Evolutionary conservation across 2,113 vertebrate genomes (phyloP).

Genomic region (Planiliza haematocheilus): DNA sequence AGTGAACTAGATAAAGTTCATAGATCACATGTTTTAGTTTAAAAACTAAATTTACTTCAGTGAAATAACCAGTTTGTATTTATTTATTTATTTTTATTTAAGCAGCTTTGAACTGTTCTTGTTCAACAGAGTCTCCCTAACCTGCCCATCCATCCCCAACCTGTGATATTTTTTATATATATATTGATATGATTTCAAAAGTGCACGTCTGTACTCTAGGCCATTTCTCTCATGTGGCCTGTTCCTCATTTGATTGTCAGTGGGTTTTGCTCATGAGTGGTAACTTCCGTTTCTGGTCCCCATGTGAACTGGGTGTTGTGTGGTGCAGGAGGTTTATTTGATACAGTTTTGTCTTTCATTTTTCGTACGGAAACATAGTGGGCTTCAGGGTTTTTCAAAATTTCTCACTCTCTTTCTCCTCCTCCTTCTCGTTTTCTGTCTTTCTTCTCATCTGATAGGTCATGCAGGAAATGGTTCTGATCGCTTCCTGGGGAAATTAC

Average conservation of each 20-base stretch:
- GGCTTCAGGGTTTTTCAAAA: not conserved
- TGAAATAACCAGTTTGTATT: not conserved
- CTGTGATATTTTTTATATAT: too few species aligned
- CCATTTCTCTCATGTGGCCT: not conserved
- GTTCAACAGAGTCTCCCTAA: too few species aligned
- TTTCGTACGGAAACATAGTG: constrained; percentile 12
- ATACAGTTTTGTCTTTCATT: constrained; percentile 5
- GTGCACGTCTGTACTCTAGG: not conserved
- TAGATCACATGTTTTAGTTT: too few species aligned
- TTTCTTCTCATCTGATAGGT: constrained; percentile 68
- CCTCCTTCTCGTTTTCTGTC: constrained; percentile 22
- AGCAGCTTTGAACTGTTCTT: too few species aligned
- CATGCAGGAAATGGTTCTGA: constrained; percentile 82
- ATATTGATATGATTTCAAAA: too few species aligned
- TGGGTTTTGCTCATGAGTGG: constrained; percentile 2
- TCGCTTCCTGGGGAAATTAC: constrained; percentile 87
- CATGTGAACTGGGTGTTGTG: constrained; percentile 18
- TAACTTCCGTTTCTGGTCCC: constrained; percentile 54
- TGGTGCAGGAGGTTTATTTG: constrained; percentile 9
- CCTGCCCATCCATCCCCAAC: too few species aligned
- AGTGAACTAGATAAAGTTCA: too few species aligned
- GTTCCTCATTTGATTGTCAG: constrained; percentile 49
- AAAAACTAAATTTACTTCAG: too few species aligned
- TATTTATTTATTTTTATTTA: not conserved
- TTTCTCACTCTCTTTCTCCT: constrained; percentile 7